A percentile compares a stretch with the other conserved stretches of the same genome.
phyloP scores from a whole-genome alignment of 1,140 invertebrate species.

The Lutraria rhynchaena region DNA sequence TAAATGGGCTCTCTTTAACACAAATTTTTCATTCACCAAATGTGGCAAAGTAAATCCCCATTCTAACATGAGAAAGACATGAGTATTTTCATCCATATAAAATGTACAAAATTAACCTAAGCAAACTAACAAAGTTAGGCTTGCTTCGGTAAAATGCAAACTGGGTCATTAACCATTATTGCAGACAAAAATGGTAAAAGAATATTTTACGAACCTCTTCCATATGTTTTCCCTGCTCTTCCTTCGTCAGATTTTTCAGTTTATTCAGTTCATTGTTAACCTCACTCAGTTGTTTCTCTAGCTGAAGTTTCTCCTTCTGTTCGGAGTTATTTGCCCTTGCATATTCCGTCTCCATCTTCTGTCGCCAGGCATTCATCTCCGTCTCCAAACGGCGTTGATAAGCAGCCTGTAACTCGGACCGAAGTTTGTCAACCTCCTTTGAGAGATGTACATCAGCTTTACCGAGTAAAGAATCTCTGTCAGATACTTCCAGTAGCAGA shows the following conservation, averaged over 20 bases:
- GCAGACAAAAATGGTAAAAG: too few relatives aligned
- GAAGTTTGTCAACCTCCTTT: slow-evolving; percentile 48
- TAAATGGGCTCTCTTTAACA: too few relatives aligned
- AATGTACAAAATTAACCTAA: too few relatives aligned
- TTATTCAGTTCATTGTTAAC: slow-evolving; percentile 42
- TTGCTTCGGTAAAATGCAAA: too few relatives aligned
- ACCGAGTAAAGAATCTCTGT: slow-evolving; percentile 38
- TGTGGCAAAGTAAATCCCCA: too few relatives aligned
- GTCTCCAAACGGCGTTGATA: slow-evolving; percentile 33
- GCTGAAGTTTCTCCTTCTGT: slow-evolving; percentile 50
- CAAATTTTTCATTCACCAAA: too few relatives aligned
- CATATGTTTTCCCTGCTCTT: slow-evolving; percentile 28
- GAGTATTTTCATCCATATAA: too few relatives aligned
- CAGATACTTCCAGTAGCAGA: slow-evolving; percentile 37
- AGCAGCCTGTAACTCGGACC: slow-evolving; percentile 40
- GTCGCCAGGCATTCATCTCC: slow-evolving; percentile 34
- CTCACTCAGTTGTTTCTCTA: slow-evolving; percentile 58
- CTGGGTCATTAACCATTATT: too few relatives aligned
- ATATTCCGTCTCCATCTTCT: slow-evolving; percentile 45
- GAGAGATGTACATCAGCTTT: slow-evolving; percentile 49
- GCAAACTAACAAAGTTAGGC: too few relatives aligned
- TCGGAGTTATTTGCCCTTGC: slow-evolving; percentile 42
- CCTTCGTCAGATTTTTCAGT: background rate
- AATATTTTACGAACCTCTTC: slow-evolving; percentile 19
- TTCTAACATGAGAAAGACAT: too few relatives aligned